These are phyloP conservation scores for Uloborus diversus DNA, from an alignment of 1,140 invertebrate genomes.

Conservation along the genomic window DNA sequence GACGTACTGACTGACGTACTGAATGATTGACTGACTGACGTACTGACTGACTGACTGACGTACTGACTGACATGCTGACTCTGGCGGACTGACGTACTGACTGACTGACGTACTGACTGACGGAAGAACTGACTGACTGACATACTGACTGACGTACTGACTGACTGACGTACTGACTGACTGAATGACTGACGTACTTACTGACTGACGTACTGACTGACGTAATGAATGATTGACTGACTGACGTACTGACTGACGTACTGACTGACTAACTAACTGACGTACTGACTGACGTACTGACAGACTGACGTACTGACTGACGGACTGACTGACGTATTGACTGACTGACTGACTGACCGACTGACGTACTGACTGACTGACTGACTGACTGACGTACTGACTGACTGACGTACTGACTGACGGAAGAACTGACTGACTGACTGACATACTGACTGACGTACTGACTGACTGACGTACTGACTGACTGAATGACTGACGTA, in stretches of 20 bases:
- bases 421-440: not conserved
- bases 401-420: not conserved
- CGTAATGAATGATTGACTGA: not conserved
- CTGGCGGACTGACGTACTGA: not conserved
- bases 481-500: not conserved
- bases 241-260: not conserved
- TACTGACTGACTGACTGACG: not conserved
- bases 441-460: not conserved
- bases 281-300: not conserved
- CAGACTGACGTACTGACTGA: not conserved
- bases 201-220: not conserved
- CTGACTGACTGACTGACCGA: not conserved
- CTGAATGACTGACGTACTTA: not conserved
- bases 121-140: not conserved
- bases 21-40: not conserved
- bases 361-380: not conserved
- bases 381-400: not conserved
- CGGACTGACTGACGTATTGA: not conserved
- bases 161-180: not conserved
- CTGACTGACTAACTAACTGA: not conserved
- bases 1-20: not conserved
- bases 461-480: not conserved
- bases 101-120: not conserved
- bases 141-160: not conserved
- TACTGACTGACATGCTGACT: not conserved